Evolutionary conservation across 2,113 vertebrate genomes (phyloP).

Genomic region (Myanophis thanlyinensis): DNA sequence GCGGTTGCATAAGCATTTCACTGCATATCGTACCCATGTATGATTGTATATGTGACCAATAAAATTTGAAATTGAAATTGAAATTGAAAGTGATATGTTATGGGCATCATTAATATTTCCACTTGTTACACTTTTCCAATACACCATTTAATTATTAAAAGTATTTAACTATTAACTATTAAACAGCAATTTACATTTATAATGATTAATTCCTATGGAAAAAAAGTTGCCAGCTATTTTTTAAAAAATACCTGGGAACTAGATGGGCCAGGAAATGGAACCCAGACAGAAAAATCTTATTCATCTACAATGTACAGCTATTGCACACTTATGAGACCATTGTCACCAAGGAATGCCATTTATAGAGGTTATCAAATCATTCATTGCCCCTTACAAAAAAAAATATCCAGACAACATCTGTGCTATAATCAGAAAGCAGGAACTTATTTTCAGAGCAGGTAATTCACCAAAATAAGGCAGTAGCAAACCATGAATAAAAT

Average conservation of each 20-base stretch:
- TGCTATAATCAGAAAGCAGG: background rate
- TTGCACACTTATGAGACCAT: background rate
- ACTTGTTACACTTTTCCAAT: background rate
- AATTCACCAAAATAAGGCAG: background rate
- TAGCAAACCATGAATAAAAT: background rate
- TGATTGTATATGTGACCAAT: too few relatives aligned
- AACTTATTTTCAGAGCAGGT: background rate
- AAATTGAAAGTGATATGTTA: too few relatives aligned
- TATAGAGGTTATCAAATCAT: background rate
- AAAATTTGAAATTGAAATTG: too few relatives aligned
- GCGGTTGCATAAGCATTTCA: too few relatives aligned
- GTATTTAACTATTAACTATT: background rate
- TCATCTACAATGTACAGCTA: background rate
- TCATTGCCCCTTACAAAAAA: too few relatives aligned
- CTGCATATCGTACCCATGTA: too few relatives aligned
- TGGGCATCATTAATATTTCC: background rate
- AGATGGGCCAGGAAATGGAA: background rate
- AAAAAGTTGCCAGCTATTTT: background rate
- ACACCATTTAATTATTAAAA: constrained; percentile 2
- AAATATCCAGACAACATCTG: background rate
- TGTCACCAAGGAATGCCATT: background rate
- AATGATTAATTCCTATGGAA: background rate
- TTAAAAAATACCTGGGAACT: background rate
- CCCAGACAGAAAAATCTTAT: background rate
- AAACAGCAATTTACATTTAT: background rate